A percentile compares a stretch with the other conserved stretches of the same genome.
These are phyloP conservation scores for Cardiocondyla obscurior DNA, from an alignment of 1,140 invertebrate genomes.

Conservation along the genomic window DNA sequence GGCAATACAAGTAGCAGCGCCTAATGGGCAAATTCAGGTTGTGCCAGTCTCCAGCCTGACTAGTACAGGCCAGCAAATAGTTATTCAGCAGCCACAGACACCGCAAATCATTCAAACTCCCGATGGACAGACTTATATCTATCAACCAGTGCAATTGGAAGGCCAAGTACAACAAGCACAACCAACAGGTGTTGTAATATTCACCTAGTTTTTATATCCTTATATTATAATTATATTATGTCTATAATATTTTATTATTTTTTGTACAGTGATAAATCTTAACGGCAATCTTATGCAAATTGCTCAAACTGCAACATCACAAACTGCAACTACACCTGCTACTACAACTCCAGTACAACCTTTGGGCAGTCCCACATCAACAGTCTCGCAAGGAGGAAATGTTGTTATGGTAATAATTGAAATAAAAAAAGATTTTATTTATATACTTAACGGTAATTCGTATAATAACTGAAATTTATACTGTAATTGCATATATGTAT, in stretches of 20 bases:
- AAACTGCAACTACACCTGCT: constrained; percentile 83
- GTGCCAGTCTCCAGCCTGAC: constrained; percentile 86
- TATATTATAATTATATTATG: background rate
- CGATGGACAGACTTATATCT: constrained; percentile 97
- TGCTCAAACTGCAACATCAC: constrained; percentile 82
- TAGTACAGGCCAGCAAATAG: constrained; percentile 84
- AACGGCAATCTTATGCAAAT: constrained; percentile 90
- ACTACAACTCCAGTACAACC: constrained; percentile 83
- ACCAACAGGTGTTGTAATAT: constrained; percentile 82
- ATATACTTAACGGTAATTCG: too few species aligned
- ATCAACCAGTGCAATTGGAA: constrained; percentile 90
- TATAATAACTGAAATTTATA: too few species aligned
- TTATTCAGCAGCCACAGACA: constrained; percentile 87
- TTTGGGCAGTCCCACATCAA: constrained; percentile 85
- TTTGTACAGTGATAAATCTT: constrained; percentile 87
- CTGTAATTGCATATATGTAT: too few species aligned
- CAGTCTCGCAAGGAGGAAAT: constrained; percentile 88
- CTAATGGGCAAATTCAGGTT: constrained; percentile 87
- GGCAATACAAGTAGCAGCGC: constrained; percentile 87
- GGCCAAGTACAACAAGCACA: constrained; percentile 86
- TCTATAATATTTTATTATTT: constrained; percentile 58
- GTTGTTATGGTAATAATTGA: constrained; percentile 86
- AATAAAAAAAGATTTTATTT: too few species aligned
- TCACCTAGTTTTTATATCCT: background rate
- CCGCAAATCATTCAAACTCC: constrained; percentile 94